Base-by-base conservation (phyloP, 2,888 invertebrate species). In the Aphidoletes aphidimyza region DNA sequence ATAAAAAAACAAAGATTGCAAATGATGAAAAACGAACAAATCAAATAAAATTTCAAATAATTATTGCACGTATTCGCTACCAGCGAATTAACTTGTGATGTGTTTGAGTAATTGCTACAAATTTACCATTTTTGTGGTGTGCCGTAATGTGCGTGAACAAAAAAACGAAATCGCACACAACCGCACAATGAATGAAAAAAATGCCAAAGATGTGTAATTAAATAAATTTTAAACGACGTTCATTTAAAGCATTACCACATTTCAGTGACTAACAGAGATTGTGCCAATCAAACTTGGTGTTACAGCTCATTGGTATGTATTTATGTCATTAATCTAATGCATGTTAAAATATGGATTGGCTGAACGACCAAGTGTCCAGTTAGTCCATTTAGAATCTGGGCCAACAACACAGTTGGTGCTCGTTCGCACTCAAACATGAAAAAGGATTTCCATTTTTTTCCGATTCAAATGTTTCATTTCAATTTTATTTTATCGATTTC, bases 101-200 rank as follows among this genome's bases (percentile, higher is more conserved):
- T n/a, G 37, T 81, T 37, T 81, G 81, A 81, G 81, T 81, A 81
- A 81, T 81, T 81, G 81, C 81, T n/a, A 37, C 37, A 81, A 81
- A 81, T 81, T 81, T 81, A 81, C 81, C 81, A 37, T 37, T 81
- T 81, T 37, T 22, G n/a, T 69, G n/a, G 69, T 69, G 34, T 69
- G 14, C n/a, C 30, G 5, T 17, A 47, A 47, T 47, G 6, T 47
- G 8, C 39, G 11, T 8, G 5, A 2, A 47, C 8, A 17, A 47
- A 47, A 47, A 47, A 47, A 19, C 19, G 17, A 8, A 47, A 47
- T 19, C 2, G 11, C 8, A 47, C 6, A 47, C 47, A 47, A 47
- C 5, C 22, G 54, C n/a, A 22, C 69, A 42, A 42, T 14, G 11
- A 30, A 26, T 69, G 30, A 69, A 69, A 30, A 69, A 69, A 30